Evolutionary conservation across 1,140 invertebrate species (phyloP).

Genomic region (Drosophila busckii): DNA sequence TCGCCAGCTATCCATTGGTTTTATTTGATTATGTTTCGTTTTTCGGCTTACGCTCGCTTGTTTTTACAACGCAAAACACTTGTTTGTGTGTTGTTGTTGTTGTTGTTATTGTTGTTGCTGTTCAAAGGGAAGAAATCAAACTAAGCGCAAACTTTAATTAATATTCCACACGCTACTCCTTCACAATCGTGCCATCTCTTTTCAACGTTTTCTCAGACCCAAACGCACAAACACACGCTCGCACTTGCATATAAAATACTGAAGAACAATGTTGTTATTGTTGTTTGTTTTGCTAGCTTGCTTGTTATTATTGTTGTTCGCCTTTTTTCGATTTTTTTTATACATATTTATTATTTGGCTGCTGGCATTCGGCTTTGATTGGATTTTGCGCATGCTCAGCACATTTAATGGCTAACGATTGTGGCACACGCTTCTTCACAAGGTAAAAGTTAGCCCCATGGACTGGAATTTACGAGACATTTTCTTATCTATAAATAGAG

Average conservation of each 20-base stretch:
- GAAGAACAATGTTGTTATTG: conserved; percentile 47
- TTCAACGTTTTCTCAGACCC: not conserved
- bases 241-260: conserved; percentile 18
- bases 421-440: conserved; percentile 23
- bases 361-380: conserved; percentile 21
- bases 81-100: conserved; percentile 48
- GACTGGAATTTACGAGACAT: conserved; percentile 13
- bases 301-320: conserved; percentile 12
- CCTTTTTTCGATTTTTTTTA: not conserved
- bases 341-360: conserved; percentile 1
- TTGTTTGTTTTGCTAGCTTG: conserved; percentile 19
- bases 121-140: conserved; percentile 62
- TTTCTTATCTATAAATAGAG: conserved; percentile 13
- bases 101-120: too few relatives aligned
- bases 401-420: conserved; percentile 21
- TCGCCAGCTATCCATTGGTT: conserved; percentile 22
- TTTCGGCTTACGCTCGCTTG: conserved; percentile 42
- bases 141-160: conserved; percentile 66
- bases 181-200: conserved; percentile 8
- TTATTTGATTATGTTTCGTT: conserved; percentile 32
- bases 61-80: conserved; percentile 74
- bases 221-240: conserved; percentile 14
- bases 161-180: conserved; percentile 63
- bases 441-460: conserved; percentile 20
- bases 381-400: conserved; percentile 29